These are phyloP conservation scores for Poecile atricapillus DNA, from an alignment of 2,113 vertebrate genomes.

Conservation along the genomic window DNA sequence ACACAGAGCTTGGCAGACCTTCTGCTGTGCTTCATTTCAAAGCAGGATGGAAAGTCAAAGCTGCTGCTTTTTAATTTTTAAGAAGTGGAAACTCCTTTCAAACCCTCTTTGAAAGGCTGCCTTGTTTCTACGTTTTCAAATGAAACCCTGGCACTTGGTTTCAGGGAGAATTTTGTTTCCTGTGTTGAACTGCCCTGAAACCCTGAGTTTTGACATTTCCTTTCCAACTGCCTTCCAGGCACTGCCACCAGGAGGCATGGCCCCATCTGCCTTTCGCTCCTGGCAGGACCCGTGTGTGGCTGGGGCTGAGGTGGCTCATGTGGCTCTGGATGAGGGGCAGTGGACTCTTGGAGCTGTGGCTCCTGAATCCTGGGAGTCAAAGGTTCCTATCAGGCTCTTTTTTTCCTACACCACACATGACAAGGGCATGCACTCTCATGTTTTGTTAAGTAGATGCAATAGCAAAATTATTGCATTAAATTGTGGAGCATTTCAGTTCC, in stretches of 20 bases:
- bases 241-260: not conserved
- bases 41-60: constrained; percentile 15
- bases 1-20: not conserved
- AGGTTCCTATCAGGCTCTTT: not conserved
- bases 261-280: not conserved
- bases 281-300: accelerated
- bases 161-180: constrained; percentile 28
- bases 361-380: not conserved
- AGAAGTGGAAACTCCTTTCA: constrained; percentile 31
- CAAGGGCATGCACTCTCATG: accelerated
- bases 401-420: not conserved
- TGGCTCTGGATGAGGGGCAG: not conserved
- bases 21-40: not conserved
- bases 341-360: not conserved
- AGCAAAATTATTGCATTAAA: not conserved
- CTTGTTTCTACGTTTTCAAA: constrained; percentile 35
- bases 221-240: not conserved
- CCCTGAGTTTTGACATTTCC: not conserved
- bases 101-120: constrained; percentile 28
- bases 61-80: constrained; percentile 12
- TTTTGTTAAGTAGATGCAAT: not conserved
- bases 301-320: accelerated
- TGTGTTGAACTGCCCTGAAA: not conserved
- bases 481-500: not conserved
- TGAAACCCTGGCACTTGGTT: not conserved